These are phyloP conservation scores for Cybosia mesomella DNA, from an alignment of 2,888 invertebrate species.

Conservation along the genomic window DNA sequence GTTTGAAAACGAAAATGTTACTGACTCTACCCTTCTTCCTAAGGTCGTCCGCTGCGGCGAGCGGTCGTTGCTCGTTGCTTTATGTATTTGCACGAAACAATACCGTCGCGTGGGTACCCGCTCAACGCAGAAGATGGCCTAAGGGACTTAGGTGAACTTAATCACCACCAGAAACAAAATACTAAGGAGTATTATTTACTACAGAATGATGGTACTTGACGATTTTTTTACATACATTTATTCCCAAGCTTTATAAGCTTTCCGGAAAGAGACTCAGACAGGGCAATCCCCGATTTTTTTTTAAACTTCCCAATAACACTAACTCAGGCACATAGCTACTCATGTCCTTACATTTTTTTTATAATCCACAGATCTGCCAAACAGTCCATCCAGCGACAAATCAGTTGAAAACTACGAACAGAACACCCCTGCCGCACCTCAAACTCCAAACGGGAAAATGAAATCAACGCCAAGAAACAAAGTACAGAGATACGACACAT, in stretches of 20 bases:
- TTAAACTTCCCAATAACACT: too few species aligned
- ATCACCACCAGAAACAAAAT: too few species aligned
- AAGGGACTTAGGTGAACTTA: too few species aligned
- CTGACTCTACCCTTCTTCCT: too few species aligned
- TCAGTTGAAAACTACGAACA: slow-evolving; percentile 83
- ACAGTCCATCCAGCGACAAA: slow-evolving; percentile 83
- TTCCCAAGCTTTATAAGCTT: neutral
- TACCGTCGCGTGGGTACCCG: too few species aligned
- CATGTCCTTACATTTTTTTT: neutral
- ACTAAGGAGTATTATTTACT: neutral
- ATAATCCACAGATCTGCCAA: slow-evolving; percentile 68
- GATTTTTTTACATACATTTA: neutral
- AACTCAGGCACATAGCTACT: neutral
- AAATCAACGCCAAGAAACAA: slow-evolving; percentile 62
- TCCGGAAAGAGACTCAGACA: too few species aligned
- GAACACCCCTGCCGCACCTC: slow-evolving; percentile 52
- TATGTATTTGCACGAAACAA: too few species aligned
- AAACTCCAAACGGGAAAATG: slow-evolving; percentile 69
- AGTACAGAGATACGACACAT: slow-evolving; percentile 77
- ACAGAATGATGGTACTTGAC: neutral
- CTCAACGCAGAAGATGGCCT: too few species aligned
- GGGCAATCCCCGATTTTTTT: too few species aligned
- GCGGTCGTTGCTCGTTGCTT: too few species aligned
- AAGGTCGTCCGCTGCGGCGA: too few species aligned
- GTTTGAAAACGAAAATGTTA: too few species aligned